Conservation (phyloP, 2,888 invertebrate species). For the Melitaea athalia region DNA sequence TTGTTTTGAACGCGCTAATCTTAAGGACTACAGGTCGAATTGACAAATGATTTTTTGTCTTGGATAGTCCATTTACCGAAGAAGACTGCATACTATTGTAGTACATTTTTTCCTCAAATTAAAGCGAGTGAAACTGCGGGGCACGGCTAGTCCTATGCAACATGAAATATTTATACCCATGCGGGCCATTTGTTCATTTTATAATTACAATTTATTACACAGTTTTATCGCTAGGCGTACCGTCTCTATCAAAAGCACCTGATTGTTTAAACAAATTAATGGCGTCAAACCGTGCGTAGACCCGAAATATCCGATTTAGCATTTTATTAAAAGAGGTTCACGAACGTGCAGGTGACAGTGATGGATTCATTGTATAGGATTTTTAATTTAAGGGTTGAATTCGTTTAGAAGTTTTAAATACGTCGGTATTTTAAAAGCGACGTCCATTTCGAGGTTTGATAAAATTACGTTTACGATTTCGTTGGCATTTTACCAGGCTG, state of each 20-base stretch:
- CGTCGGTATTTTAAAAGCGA: background rate
- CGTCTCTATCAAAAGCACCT: constrained; percentile 44
- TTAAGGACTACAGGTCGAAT: too few species aligned
- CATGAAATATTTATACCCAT: background rate
- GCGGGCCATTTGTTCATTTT: background rate
- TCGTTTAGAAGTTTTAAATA: constrained; percentile 3
- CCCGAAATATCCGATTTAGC: constrained; percentile 41
- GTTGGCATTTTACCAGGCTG: background rate
- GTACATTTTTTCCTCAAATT: too few species aligned
- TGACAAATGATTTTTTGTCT: too few species aligned
- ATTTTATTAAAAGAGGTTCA: constrained; percentile 38
- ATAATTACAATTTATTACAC: background rate
- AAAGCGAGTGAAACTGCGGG: too few species aligned
- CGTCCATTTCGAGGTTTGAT: background rate
- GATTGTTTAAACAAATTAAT: constrained; percentile 47
- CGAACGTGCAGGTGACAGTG: constrained; percentile 43
- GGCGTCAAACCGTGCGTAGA: constrained; percentile 40
- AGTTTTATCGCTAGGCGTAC: constrained; percentile 27
- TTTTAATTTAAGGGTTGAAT: constrained; percentile 9
- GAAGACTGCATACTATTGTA: too few species aligned
- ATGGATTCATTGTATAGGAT: constrained; percentile 32
- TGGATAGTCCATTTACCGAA: too few species aligned
- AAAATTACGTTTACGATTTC: background rate
- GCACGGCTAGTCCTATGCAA: background rate
- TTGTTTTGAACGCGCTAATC: too few species aligned